Percentiles rank a stretch among this genome's conserved stretches.
These are phyloP conservation scores for Bembecia ichneumoniformis DNA, from an alignment of 2,888 invertebrate genomes.

Conservation along the genomic window DNA sequence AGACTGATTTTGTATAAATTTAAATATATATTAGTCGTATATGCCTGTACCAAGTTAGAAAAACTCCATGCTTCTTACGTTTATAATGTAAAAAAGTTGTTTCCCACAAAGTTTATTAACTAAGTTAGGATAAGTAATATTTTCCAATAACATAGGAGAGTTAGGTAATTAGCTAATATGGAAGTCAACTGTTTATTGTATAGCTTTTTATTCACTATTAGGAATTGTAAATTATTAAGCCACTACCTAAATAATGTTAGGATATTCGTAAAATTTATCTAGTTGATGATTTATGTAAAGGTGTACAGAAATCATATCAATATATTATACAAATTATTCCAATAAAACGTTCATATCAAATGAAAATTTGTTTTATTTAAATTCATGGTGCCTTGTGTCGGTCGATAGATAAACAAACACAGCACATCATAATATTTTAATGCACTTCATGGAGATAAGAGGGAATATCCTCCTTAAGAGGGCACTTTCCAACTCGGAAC, in stretches of 20 bases:
- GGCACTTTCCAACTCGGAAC: too few species aligned
- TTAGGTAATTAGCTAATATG: slow-evolving; percentile 11
- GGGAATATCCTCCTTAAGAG: too few species aligned
- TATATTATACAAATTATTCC: slow-evolving; percentile 66
- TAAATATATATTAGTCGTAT: slow-evolving; percentile 50
- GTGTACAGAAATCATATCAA: slow-evolving; percentile 73
- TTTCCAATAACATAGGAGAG: slow-evolving; percentile 25
- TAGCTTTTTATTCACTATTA: slow-evolving; percentile 54
- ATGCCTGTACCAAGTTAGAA: slow-evolving; percentile 54
- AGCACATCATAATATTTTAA: too few species aligned
- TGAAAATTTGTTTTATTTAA: slow-evolving; percentile 21
- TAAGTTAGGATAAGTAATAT: slow-evolving; percentile 32
- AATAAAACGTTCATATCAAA: slow-evolving; percentile 70
- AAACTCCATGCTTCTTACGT: slow-evolving; percentile 30
- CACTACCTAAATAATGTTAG: slow-evolving; percentile 54
- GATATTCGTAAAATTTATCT: slow-evolving; percentile 68
- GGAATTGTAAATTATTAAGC: slow-evolving; percentile 63
- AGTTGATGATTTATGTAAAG: slow-evolving; percentile 66
- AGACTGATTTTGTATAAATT: slow-evolving; percentile 69
- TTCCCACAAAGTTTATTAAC: slow-evolving; percentile 32
- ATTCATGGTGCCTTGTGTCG: background rate
- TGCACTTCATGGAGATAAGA: too few species aligned
- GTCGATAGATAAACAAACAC: too few species aligned
- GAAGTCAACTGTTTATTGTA: slow-evolving; percentile 60
- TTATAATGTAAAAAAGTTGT: slow-evolving; percentile 26